These are phyloP conservation scores for Stenotaenia linearis DNA, from an alignment of 2,888 invertebrate species.

Conservation along the genomic window DNA sequence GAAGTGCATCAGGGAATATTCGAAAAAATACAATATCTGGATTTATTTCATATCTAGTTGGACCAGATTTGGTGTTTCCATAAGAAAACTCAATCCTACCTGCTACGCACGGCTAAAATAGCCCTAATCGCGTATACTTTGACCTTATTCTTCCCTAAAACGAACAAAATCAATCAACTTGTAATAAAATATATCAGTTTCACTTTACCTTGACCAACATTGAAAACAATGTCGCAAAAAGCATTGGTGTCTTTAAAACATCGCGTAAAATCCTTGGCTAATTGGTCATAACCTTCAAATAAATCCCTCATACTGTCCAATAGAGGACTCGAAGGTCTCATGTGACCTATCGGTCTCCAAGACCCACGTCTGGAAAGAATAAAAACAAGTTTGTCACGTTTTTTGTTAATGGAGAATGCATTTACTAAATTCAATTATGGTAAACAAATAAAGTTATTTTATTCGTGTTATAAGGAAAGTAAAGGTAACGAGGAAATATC, in stretches of 20 bases:
- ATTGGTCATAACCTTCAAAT: conserved; percentile 81
- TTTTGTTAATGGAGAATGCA: no score
- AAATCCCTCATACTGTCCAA: conserved; percentile 87
- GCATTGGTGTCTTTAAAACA: conserved; percentile 80
- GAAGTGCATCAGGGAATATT: no score
- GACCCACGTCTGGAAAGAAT: conserved; percentile 60
- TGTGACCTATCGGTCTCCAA: conserved; percentile 90
- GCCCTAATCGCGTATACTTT: conserved; percentile 86
- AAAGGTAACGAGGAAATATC: no score
- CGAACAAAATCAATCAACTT: no score
- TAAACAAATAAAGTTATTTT: no score
- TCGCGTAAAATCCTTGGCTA: conserved; percentile 84
- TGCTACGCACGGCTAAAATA: conserved; percentile 82
- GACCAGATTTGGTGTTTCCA: no score
- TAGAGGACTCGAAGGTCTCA: conserved; percentile 87
- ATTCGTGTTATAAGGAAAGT: no score
- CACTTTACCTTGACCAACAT: conserved; percentile 70
- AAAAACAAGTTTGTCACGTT: background rate
- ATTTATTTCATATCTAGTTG: no score
- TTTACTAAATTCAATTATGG: no score
- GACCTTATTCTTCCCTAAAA: conserved; percentile 76
- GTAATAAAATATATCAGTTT: no score
- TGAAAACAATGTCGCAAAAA: conserved; percentile 82
- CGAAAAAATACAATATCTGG: no score
- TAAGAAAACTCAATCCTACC: no score